Evolutionary conservation across 2,888 invertebrate species (phyloP).

Genomic region (Pristionchus exspectatus): DNA sequence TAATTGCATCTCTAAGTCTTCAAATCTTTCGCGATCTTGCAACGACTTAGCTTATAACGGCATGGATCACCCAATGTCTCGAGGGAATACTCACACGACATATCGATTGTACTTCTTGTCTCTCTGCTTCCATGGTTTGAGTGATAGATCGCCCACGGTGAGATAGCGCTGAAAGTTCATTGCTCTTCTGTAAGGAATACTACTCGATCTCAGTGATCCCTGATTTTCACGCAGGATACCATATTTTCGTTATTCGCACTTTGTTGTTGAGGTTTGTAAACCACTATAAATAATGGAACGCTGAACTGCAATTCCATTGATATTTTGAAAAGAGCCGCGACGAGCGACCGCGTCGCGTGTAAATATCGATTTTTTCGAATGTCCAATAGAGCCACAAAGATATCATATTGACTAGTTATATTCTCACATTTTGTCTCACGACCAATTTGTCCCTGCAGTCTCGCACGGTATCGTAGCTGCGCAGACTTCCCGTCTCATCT

Average conservation of each 20-base stretch:
- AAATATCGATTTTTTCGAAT: too few species aligned
- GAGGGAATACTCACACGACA: slow-evolving; percentile 85
- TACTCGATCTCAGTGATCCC: too few species aligned
- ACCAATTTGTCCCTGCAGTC: slow-evolving; percentile 46
- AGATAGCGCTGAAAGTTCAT: slow-evolving; percentile 80
- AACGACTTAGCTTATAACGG: slow-evolving; percentile 43
- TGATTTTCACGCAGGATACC: too few species aligned
- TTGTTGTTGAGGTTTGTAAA: background rate
- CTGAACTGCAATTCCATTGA: too few species aligned
- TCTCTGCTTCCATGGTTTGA: slow-evolving; percentile 84
- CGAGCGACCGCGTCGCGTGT: too few species aligned
- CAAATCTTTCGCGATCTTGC: too few species aligned
- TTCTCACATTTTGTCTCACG: slow-evolving; percentile 49
- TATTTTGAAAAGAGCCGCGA: too few species aligned
- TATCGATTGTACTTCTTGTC: slow-evolving; percentile 85
- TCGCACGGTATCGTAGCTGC: slow-evolving; percentile 34
- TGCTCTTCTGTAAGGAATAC: background rate
- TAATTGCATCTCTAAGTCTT: background rate
- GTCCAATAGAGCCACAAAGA: too few species aligned
- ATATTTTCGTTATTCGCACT: too few species aligned
- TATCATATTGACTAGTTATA: background rate
- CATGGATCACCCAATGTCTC: background rate
- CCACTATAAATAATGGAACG: background rate
- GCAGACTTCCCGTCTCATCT: slow-evolving; percentile 8
- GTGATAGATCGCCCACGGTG: slow-evolving; percentile 85